Evolutionary conservation across 2,888 invertebrate genomes (phyloP).

Genomic region (Homarus gammarus): DNA sequence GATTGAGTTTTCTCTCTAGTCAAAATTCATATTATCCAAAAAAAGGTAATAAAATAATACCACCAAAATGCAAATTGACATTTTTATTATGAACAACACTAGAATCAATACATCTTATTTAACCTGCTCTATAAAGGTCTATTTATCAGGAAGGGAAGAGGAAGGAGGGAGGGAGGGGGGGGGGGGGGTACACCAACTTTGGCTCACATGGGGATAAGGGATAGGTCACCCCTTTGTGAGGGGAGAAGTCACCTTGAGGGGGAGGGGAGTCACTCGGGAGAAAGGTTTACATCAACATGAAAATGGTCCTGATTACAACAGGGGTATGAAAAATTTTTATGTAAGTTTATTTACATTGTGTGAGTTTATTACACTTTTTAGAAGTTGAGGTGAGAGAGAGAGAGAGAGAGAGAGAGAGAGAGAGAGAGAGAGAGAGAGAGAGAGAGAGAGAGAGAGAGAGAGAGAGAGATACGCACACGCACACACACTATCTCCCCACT

Average conservation of each 20-base stretch:
- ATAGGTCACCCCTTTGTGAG: neutral
- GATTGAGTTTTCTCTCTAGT: no score
- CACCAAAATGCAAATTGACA: slow-evolving; percentile 15
- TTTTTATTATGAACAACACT: slow-evolving; percentile 56
- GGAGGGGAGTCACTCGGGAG: neutral
- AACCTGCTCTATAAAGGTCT: neutral
- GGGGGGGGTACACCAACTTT: neutral
- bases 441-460: no score
- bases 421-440: neutral
- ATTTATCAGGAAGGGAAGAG: neutral
- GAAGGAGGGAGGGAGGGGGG: neutral
- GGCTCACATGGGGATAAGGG: neutral
- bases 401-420: neutral
- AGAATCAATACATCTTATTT: slow-evolving; percentile 37
- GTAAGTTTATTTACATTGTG: no score
- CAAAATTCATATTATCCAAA: neutral
- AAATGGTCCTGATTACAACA: neutral
- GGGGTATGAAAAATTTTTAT: neutral
- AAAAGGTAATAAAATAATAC: neutral
- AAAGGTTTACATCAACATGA: neutral
- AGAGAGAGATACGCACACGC: no score
- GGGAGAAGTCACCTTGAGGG: neutral
- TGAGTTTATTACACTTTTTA: no score
- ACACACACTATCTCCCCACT: no score
- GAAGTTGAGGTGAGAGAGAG: neutral